Evolutionary conservation across 2,888 invertebrate species (phyloP), one percentile per base, ranked within the genome.

Genomic region (Celastrina argiolus): DNA sequence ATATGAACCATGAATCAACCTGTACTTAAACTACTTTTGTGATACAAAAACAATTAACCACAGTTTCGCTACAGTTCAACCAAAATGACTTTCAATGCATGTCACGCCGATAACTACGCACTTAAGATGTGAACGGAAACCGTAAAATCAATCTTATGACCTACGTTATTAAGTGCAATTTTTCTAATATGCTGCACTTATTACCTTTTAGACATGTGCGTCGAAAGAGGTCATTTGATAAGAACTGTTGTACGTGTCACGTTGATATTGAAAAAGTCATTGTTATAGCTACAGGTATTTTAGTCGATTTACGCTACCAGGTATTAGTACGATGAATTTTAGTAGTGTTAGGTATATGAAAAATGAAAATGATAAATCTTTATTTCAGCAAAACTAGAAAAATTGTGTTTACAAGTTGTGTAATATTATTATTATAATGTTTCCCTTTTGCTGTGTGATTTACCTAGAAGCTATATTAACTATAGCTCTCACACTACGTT

Each of bases 191-290:
- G 64, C 22, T 16, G 16, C 56, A 61, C 59, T 67, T 84, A 78
- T 34, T 78, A 69, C 78, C 69, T 82, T 85, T 68, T 70, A 69
- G 66, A 69, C 69, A 68, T 69, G 74, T 69, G 80, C 80, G 81
- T 81, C 81, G 79, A 89, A 88, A 83, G 85, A 81, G 89, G 89
- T 89, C 88, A 85, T 76, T 75, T 84, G 89, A 89, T 89, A 90
- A 88, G 82, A 80, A 71, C 75, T 75, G 68, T 76, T 72, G 51
- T 22, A 51, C 22, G 51, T 78, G 72, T 75, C 73, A 71, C 74
- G 68, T 75, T 80, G 83, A 88, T 87, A 88, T 88, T 81, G 85
- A 81, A 84, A 87, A 84, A 77, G 7, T 69, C 68, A 69, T 71
- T 71, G 71, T 69, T 74, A 72, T 70, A 69, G 67, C 34, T 31